Conservation (phyloP, 2,888 invertebrate genomes). For the Lymantria monacha region DNA sequence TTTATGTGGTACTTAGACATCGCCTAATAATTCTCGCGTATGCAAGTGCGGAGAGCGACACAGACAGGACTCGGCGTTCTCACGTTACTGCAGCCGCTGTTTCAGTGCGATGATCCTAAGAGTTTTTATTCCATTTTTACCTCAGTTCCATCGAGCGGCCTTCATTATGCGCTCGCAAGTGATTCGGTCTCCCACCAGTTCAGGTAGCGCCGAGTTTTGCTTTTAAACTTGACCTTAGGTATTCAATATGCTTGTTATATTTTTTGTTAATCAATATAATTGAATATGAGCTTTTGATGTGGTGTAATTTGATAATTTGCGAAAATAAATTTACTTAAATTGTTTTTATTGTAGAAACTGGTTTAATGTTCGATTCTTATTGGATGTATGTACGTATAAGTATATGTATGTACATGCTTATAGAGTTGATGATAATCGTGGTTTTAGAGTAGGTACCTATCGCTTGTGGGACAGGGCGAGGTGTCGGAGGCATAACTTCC, state of each 20-base stretch:
- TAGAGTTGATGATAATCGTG: conserved; percentile 52
- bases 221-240: conserved; percentile 76
- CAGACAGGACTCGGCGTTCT: conserved; percentile 40
- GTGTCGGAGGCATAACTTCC: conserved; percentile 71
- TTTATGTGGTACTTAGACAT: conserved; percentile 12
- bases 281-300: conserved; percentile 70
- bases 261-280: conserved; percentile 67
- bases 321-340: conserved; percentile 60
- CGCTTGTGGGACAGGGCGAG: conserved; percentile 47
- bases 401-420: conserved; percentile 8
- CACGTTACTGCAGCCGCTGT: conserved; percentile 62
- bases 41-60: conserved; percentile 15
- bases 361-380: conserved; percentile 47
- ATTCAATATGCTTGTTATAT: conserved; percentile 72
- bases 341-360: conserved; percentile 54
- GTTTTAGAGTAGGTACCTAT: conserved; percentile 53
- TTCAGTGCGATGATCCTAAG: conserved; percentile 74
- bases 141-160: conserved; percentile 68
- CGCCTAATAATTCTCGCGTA: conserved; percentile 19
- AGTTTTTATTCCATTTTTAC: conserved; percentile 72
- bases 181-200: conserved; percentile 64
- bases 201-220: conserved; percentile 73
- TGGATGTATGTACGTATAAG: conserved; percentile 20
- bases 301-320: conserved; percentile 75
- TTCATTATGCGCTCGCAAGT: conserved; percentile 75